Evolutionary conservation across 2,888 invertebrate species (phyloP), one percentile per base, ranked within the genome.

Genomic region (Andrena marginata): DNA sequence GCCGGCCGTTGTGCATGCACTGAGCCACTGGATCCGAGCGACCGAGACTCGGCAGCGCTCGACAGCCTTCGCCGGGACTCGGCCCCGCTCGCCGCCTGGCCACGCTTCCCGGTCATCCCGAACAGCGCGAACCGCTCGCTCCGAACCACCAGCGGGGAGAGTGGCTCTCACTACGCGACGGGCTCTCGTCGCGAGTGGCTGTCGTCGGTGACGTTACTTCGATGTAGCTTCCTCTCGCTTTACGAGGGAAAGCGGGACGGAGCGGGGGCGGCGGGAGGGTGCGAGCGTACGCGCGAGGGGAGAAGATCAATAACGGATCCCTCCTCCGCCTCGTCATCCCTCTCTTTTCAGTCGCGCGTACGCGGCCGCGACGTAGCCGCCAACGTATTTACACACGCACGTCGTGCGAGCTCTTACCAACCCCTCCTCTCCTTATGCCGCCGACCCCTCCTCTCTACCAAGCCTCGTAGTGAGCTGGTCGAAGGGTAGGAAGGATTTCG

Each of bases 1-100:
- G 91, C 92, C 93, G 93, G 93, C 91, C 91, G 93, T 92, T 91
- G 87, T 90, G 90, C 92, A 91, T 90, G 90, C 92, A 93, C 93
- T 93, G 92, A 92, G 78, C 59, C 77, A 86, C 80, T 77, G 71
- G 86, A 77, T 80, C 70, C 84, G 77, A 84, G 73, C 72, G 72
- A 59, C 23, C 69, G 64, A 73, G 71, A 69, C 68, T 87, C 84
- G 77, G 80, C 79, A 82, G 86, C 0, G 7, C 26, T 87, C 87
- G 87, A 51, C 48, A 1, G 48, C 35, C 56, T 78, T 51, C 88
- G 89, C 48, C 79, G 69, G 54, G 23, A 33, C 51, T 84, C 83
- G 81, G 79, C n/a, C n/a, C 42, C 65, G 59, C 73, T 75, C 85
- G 77, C 29, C 54, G 68, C 67, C 80, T 71, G 70, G 82, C 87